These are phyloP conservation scores for Acropternis orthonyx DNA, from an alignment of 2,797 vertebrate species.

Conservation along the genomic window DNA sequence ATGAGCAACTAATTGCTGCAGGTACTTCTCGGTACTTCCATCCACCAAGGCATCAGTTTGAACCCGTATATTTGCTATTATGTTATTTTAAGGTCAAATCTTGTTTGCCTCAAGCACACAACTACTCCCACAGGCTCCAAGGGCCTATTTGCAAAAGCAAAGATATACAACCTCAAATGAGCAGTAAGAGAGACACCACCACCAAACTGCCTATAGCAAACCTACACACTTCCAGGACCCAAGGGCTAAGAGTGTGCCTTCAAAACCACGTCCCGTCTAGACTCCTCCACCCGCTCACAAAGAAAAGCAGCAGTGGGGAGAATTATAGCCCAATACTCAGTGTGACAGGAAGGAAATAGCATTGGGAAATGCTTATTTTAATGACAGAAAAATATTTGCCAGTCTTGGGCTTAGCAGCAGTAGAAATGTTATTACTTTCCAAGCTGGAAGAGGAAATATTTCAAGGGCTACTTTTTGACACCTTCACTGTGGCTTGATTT, in stretches of 20 bases:
- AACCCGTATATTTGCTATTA: neutral
- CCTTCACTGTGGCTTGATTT: conserved; percentile 49
- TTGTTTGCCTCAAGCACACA: conserved; percentile 25
- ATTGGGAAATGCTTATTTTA: conserved; percentile 60
- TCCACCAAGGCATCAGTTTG: neutral
- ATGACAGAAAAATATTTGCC: conserved; percentile 63
- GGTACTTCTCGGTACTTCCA: neutral
- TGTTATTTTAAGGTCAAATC: neutral
- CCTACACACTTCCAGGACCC: neutral
- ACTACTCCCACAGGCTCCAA: neutral
- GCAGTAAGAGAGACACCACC: neutral
- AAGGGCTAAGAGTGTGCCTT: fast-evolving
- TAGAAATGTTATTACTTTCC: conserved; percentile 58
- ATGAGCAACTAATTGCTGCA: neutral
- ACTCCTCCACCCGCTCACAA: neutral
- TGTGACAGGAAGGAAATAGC: conserved; percentile 56
- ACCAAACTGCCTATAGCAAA: neutral
- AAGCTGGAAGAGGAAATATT: conserved; percentile 54
- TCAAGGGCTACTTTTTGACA: conserved; percentile 61
- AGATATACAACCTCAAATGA: neutral
- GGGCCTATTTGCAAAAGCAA: neutral
- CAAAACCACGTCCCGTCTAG: neutral
- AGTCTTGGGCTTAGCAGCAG: conserved; percentile 25
- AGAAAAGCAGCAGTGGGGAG: neutral
- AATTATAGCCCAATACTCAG: conserved; percentile 47